These are phyloP conservation scores for Apodemia zela DNA, from an alignment of 2,888 invertebrate genomes.

Conservation along the genomic window DNA sequence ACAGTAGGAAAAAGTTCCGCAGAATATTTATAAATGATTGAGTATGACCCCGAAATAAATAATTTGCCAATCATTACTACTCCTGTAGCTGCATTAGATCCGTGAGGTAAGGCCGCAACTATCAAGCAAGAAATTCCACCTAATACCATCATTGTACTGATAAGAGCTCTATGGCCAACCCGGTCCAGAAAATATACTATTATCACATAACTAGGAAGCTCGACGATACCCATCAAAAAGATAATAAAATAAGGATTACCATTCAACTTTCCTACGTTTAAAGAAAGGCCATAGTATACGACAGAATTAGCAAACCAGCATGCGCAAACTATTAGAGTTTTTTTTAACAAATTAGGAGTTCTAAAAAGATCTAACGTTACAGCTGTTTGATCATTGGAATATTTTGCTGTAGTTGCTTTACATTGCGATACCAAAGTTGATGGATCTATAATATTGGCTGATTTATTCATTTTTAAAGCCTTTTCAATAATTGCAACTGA, in stretches of 20 bases:
- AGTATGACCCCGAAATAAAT: constrained; percentile 91
- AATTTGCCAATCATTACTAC: constrained; percentile 90
- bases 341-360: constrained; percentile 87
- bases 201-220: constrained; percentile 88
- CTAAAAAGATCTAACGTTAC: constrained; percentile 87
- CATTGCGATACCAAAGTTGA: constrained; percentile 83
- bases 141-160: constrained; percentile 87
- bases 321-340: constrained; percentile 89
- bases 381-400: constrained; percentile 71
- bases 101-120: constrained; percentile 85
- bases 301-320: constrained; percentile 94
- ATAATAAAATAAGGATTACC: constrained; percentile 91
- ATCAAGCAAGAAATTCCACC: constrained; percentile 89
- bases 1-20: constrained; percentile 93
- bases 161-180: constrained; percentile 87
- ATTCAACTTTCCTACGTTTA: constrained; percentile 88
- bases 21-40: constrained; percentile 92
- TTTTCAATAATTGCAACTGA: constrained; percentile 87
- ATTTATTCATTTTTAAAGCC: constrained; percentile 86
- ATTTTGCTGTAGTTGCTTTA: constrained; percentile 71
- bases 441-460: constrained; percentile 81
- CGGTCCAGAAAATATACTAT: constrained; percentile 88
- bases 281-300: constrained; percentile 91
- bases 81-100: constrained; percentile 80
- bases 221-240: constrained; percentile 89